phyloP scores from a whole-genome alignment of 2,797 vertebrate genomes.

The Enteromius afrohamiltoni region DNA sequence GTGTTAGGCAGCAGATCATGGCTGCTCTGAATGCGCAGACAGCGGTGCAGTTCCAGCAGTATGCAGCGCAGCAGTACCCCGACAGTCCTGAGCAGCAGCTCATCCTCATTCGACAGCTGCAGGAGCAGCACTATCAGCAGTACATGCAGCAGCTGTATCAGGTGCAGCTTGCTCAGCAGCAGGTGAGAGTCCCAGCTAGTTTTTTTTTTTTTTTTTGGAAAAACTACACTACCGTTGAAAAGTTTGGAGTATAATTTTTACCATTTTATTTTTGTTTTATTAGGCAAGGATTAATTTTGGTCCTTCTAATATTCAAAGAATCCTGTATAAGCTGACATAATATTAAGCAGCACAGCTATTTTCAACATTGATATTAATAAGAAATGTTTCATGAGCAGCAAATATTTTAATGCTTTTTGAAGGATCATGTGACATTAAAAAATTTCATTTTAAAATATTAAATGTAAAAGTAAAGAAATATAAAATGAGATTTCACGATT shows the following conservation, averaged over 20 bases:
- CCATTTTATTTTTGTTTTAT: no score
- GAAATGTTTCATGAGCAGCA: neutral
- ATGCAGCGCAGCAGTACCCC: slow-evolving; percentile 97
- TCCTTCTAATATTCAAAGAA: neutral
- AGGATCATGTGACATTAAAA: neutral
- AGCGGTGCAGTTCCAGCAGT: slow-evolving; percentile 98
- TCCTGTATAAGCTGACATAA: neutral
- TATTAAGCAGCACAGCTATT: no score
- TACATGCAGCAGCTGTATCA: slow-evolving; percentile 99
- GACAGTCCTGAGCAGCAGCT: slow-evolving; percentile 96
- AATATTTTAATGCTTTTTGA: neutral
- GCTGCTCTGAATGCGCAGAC: slow-evolving; percentile 97
- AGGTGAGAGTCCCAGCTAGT: slow-evolving; percentile 81
- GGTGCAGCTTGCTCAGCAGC: slow-evolving; percentile 97
- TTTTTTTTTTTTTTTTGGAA: no score
- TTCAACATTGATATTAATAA: neutral
- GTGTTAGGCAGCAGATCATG: slow-evolving; percentile 97
- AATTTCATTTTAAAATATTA: neutral
- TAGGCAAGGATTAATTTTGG: neutral
- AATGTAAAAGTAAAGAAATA: no score
- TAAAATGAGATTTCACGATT: neutral
- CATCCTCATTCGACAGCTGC: slow-evolving; percentile 95
- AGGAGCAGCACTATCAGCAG: slow-evolving; percentile 99
- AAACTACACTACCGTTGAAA: neutral
- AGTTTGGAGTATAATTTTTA: neutral